A percentile compares a stretch with the other conserved stretches of the same genome.
phyloP scores from a whole-genome alignment of 2,888 invertebrate species.

The Nipponacmea schrenckii region DNA sequence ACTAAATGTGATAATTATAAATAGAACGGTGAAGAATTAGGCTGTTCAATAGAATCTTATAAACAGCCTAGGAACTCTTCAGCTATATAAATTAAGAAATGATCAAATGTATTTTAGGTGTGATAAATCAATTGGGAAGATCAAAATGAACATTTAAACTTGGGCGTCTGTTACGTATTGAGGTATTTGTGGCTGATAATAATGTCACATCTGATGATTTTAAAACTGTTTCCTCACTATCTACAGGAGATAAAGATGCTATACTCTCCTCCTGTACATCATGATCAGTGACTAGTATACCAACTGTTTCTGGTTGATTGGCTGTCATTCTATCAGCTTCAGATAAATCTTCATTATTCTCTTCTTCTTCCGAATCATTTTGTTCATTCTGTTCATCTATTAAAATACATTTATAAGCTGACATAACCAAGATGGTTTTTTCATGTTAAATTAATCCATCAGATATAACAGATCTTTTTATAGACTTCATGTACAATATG shows the following conservation, averaged over 20 bases:
- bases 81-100: no score
- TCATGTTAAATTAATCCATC: no score
- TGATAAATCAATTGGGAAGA: not conserved
- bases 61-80: no score
- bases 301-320: not conserved
- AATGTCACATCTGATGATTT: constrained; percentile 14
- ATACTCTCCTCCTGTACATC: constrained; percentile 14
- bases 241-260: not conserved
- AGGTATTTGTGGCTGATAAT: not conserved
- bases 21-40: no score
- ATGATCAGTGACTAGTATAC: constrained; percentile 8
- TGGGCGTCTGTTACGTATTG: not conserved
- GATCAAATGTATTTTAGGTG: no score
- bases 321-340: not conserved
- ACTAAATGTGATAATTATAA: no score
- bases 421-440: no score
- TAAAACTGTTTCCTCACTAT: not conserved
- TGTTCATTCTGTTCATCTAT: not conserved
- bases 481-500: no score
- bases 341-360: not conserved
- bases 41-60: no score
- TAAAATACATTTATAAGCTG: no score
- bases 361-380: not conserved
- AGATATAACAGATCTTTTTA: no score
- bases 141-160: constrained; percentile 1